Conservation (phyloP, 2,888 invertebrate species). For the Drosophila hamatofila region DNA sequence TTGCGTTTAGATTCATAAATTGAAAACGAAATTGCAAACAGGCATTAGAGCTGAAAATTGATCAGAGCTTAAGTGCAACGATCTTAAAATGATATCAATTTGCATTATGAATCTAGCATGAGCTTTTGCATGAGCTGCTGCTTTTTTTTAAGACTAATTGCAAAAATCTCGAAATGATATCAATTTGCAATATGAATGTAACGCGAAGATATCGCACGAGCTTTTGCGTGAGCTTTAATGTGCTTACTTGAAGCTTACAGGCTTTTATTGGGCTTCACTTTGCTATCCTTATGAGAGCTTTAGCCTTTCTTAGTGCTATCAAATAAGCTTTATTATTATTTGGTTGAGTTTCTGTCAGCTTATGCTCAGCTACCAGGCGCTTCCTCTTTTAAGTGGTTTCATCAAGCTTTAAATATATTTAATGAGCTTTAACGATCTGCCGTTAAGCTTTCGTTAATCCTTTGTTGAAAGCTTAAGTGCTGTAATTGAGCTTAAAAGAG, state of each 20-base stretch:
- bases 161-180: neutral
- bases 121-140: too few species aligned
- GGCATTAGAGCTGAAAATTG: neutral
- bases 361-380: neutral
- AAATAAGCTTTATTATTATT: neutral
- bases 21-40: neutral
- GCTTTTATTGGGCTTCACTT: too few species aligned
- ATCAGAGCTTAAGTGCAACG: neutral
- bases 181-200: neutral
- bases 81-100: neutral
- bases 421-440: neutral
- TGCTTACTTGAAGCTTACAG: too few species aligned
- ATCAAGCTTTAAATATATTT: neutral
- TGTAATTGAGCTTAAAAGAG: neutral
- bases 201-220: too few species aligned
- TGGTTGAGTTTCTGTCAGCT: neutral
- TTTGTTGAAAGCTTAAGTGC: too few species aligned
- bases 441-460: too few species aligned
- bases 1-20: conserved; percentile 6
- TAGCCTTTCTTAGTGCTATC: too few species aligned
- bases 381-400: neutral
- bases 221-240: too few species aligned
- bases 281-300: too few species aligned
- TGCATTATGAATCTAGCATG: neutral
- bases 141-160: too few species aligned